Evolutionary conservation across 1,140 invertebrate species (phyloP), one percentile per base, ranked within the genome.

Genomic region (Hermatobates lingyangjiaoensis): DNA sequence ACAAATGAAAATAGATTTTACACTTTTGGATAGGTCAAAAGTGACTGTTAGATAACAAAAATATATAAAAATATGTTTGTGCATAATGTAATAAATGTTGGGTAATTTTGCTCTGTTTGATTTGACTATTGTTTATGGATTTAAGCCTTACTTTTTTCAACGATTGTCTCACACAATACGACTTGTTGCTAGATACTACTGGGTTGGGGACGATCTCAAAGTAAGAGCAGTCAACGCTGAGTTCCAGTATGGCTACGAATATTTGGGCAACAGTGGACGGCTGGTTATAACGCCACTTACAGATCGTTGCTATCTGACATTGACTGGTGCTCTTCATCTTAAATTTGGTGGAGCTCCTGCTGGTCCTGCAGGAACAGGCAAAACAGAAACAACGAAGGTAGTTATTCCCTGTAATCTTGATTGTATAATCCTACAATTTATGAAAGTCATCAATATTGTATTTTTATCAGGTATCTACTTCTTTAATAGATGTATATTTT

Each of bases 251-350:
- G 75, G 73, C 51, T 81, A 80, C 61, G 79, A 81, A 58, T 81
- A 81, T 60, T 64, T 80, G 2, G 76, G 76, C 3, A 79, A 74
- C 60, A 75, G 72, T 28, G 75, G 76, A 5, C 71, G 81, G 50
- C 68, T 89, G 10, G 84, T 84, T 5, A 85, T 87, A 14, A 87
- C 84, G 0, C 84, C 84, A 0, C 64, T 91, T 30, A 92, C 87
- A 0, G 79, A 83, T 63, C 71, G 66, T 30, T 80, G 77, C 61
- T 81, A 81, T 63, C 67, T 79, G 27, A 81, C 79, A 2, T 63
- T 82, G 15, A 78, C 78, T 39, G 75, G 76, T 7, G 79, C 79
- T 10, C 67, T 80, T 23, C 76, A 81, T 63, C 64, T 81, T 26
- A 77, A 82, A 64, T 72, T 83, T 44, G 73, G 74, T n/a, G 81